These are phyloP conservation scores for Pheosia tremula DNA, from an alignment of 2,888 invertebrate species.

Conservation along the genomic window DNA sequence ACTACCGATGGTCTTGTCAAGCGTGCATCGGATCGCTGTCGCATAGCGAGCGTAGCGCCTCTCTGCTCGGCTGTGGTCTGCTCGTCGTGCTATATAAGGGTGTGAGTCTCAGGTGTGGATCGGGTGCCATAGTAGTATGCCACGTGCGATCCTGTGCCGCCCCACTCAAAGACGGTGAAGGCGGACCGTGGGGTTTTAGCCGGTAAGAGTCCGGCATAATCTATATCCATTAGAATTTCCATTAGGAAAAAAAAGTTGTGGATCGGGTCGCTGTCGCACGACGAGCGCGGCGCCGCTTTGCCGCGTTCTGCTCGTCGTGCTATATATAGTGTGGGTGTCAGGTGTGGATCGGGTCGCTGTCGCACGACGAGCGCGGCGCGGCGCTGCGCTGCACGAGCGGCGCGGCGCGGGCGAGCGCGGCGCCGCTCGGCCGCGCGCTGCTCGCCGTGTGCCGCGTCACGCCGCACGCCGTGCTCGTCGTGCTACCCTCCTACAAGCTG, in stretches of 20 bases:
- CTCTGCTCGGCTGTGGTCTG: slow-evolving; percentile 60
- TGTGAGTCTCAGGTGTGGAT: slow-evolving; percentile 73
- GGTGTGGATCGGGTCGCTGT: slow-evolving; percentile 86
- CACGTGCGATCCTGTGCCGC: too few species aligned
- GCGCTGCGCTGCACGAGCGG: slow-evolving; percentile 57
- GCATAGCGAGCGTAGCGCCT: slow-evolving; percentile 36
- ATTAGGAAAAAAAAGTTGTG: slow-evolving; percentile 36
- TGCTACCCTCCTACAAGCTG: slow-evolving; percentile 88
- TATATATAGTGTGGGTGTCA: slow-evolving; percentile 39
- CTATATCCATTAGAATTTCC: too few species aligned
- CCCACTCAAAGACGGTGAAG: too few species aligned
- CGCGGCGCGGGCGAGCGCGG: slow-evolving; percentile 74
- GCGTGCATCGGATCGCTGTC: slow-evolving; percentile 78
- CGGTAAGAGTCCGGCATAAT: too few species aligned
- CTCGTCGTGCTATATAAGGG: too few species aligned
- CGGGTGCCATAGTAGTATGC: too few species aligned
- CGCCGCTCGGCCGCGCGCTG: slow-evolving; percentile 86
- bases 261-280: slow-evolving; percentile 53
- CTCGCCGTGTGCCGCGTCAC: slow-evolving; percentile 82
- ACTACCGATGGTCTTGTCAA: slow-evolving; percentile 51
- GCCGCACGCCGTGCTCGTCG: slow-evolving; percentile 90
- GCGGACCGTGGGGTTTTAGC: too few species aligned
- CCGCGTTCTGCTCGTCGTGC: too few species aligned
- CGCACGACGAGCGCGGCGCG: slow-evolving; percentile 65
- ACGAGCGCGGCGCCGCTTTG: neutral